Percentiles rank a stretch among this genome's conserved stretches.
Evolutionary conservation across 2,113 vertebrate genomes (phyloP).

Genomic region (Pipra filicauda): DNA sequence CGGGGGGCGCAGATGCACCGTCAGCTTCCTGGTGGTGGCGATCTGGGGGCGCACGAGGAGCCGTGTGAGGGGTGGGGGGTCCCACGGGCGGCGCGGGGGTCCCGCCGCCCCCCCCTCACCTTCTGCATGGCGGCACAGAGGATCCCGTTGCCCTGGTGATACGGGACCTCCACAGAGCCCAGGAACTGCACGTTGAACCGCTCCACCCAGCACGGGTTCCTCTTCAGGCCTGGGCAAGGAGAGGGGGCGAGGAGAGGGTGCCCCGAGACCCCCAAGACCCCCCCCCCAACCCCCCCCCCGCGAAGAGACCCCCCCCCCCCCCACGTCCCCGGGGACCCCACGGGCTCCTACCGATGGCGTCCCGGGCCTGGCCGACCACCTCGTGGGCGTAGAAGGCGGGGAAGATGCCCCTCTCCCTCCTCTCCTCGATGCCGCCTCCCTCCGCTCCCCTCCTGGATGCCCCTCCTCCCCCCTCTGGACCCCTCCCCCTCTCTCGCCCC

Average conservation of each 20-base stretch:
- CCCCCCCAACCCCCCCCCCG: too few species aligned
- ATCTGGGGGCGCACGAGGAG: constrained; percentile 74
- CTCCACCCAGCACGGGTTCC: constrained; percentile 91
- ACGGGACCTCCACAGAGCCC: constrained; percentile 94
- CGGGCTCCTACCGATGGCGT: constrained; percentile 76
- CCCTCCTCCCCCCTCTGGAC: too few species aligned
- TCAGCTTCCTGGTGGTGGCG: constrained; percentile 88
- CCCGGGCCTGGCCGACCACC: constrained; percentile 85
- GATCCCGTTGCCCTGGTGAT: constrained; percentile 95
- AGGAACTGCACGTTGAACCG: constrained; percentile 92
- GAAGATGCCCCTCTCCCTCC: constrained; percentile 91
- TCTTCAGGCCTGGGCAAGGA: constrained; percentile 79
- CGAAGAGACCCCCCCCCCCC: too few species aligned
- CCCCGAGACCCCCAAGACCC: too few species aligned
- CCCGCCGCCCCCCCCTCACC: constrained; percentile 56
- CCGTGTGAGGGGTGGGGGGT: too few species aligned
- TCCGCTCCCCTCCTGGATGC: too few species aligned
- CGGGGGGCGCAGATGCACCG: constrained; percentile 91
- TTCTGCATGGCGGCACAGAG: constrained; percentile 97
- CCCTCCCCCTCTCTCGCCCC: too few species aligned
- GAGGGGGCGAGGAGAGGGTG: rapidly evolving
- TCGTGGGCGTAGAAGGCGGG: constrained; percentile 95
- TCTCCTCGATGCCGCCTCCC: too few species aligned
- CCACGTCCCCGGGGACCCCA: rapidly evolving
- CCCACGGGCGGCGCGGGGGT: background rate